Evolutionary conservation across 2,888 invertebrate genomes (phyloP).

Genomic region (Rhagonycha lutea): DNA sequence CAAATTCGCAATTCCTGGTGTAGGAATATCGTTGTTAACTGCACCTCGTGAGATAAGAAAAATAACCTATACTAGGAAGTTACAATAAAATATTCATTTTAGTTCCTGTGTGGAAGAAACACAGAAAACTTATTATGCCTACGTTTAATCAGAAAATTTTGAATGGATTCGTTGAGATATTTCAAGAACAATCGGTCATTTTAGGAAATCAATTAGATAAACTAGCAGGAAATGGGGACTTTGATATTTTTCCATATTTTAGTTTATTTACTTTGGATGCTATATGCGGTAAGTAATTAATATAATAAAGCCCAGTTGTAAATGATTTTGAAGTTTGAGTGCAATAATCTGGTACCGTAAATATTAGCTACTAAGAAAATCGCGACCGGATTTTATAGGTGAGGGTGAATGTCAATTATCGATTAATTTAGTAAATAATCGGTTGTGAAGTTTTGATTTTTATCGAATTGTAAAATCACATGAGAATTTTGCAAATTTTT

Average conservation of each 20-base stretch:
- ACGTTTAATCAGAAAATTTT: conserved; percentile 67
- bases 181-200: conserved; percentile 62
- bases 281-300: conserved; percentile 52
- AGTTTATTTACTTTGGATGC: conserved; percentile 59
- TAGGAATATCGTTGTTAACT: conserved; percentile 32
- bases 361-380: neutral
- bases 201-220: conserved; percentile 56
- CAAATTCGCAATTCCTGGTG: conserved; percentile 16
- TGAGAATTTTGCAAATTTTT: no score
- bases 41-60: conserved; percentile 27
- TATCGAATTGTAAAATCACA: no score
- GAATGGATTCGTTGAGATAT: conserved; percentile 65
- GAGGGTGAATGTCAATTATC: no score
- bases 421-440: no score
- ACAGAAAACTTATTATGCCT: conserved; percentile 65
- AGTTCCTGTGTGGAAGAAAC: conserved; percentile 58
- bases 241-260: conserved; percentile 61
- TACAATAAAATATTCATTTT: neutral
- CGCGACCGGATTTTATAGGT: no score
- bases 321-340: conserved; percentile 60
- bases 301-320: no score
- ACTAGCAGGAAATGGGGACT: conserved; percentile 51
- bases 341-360: no score
- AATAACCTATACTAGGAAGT: neutral
- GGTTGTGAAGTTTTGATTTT: no score